Evolutionary conservation across 1,140 invertebrate species (phyloP), one percentile per base, ranked within the genome.

Genomic region (Drosophila carrolli): DNA sequence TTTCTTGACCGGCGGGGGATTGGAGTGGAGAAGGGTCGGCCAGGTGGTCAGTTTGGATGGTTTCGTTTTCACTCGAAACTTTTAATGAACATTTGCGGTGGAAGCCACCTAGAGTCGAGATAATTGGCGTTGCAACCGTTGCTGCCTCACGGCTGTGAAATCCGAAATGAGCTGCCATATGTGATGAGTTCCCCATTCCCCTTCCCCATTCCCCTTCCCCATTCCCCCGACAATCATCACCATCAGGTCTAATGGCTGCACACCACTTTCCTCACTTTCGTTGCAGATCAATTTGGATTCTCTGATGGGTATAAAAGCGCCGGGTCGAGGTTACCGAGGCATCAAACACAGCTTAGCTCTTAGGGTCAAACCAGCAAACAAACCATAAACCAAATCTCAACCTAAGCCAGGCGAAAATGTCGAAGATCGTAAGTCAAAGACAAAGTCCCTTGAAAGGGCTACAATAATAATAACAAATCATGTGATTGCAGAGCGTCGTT

Each of bases 281-380:
- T 78, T 46, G 55, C 27, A 62, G 35, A 47, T 66, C 53, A 58
- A 66, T 40, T 73, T 35, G 14, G 53, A 50, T 71, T 68, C 57
- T 63, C 23, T 55, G 48, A 7, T 32, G 61, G 62, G 51, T 84
- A 84, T 84, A 90, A 78, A 89, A 84, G 70, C 50, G 60, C 14
- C 37, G 41, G 68, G 59, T 65, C 59, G 60, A 48, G 43, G 40
- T 75, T 70, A 59, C 66, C 47, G 50, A 47, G 65, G 40, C 81
- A 89, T 89, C 85, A 89, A 81, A 84, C 68, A 84, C 55, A 84
- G 56, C 51, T 81, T 62, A 81, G 84, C 84, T 84, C 73, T 89
- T 81, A 78, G 76, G 79, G 72, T 75, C 79, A 73, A 70, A 74
- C 75, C 76, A 80, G 48, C 68, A 51, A 85, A 55, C 29, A 67